Base-by-base conservation (phyloP, 2,888 invertebrate genomes). In the Rhamnusium bicolor region DNA sequence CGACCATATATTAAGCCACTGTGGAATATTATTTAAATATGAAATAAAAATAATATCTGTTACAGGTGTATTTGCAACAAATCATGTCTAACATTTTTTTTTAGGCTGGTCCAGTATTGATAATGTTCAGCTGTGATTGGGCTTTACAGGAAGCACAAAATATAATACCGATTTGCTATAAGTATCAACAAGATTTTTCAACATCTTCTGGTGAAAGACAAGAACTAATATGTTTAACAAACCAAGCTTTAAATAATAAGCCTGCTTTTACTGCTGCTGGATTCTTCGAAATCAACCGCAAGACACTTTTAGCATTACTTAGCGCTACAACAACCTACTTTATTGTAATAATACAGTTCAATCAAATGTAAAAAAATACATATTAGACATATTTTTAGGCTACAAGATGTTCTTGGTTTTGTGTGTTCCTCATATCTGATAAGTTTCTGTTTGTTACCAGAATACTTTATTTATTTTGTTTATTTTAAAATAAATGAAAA, bases 51-150 rank as follows among this genome's bases (percentile, higher is more conserved):
- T n/a, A n/a, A n/a, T n/a, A n/a, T n/a, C n/a, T n/a, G n/a, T n/a
- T n/a, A n/a, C n/a, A n/a, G n/a, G n/a, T n/a, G n/a, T n/a, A n/a
- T n/a, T n/a, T n/a, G n/a, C n/a, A n/a, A n/a, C n/a, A n/a, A n/a
- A n/a, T n/a, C n/a, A n/a, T n/a, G n/a, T n/a, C n/a, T n/a, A 6
- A 24, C 6, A 24, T 40, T 49, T 49, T 18, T 47, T 74, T 74
- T 32, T 12, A 74, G 74, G 19, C 69, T 16, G 65, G 56, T 58
- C 72, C 68, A 24, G 14, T 72, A 24, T 27, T 71, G 16, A 53
- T 65, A 2, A 74, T 74, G 47, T 74, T 72, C 24, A 62, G 65
- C 19, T 69, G 69, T n/a, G 74, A 74, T 21, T 71, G 69, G 71
- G 61, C 71, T 18, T 40, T 66, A 18, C 10, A 69, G 14, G 71